Conservation (phyloP, 2,113 vertebrate genomes). For the Engraulis encrasicolus region DNA sequence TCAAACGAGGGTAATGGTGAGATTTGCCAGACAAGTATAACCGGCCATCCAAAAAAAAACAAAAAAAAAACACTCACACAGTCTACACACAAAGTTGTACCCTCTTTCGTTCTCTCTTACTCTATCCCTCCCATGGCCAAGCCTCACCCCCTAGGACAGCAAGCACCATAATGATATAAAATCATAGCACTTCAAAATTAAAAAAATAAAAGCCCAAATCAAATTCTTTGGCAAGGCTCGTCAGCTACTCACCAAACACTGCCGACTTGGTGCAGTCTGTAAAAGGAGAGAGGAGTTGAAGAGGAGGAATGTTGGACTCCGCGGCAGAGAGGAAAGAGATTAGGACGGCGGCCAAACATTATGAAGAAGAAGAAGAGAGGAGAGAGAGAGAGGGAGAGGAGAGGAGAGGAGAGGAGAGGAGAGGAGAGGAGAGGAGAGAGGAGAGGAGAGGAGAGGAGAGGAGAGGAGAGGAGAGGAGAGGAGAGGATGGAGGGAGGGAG, state of each 20-base stretch:
- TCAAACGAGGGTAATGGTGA: not conserved
- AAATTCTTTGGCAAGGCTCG: slow-evolving; percentile 50
- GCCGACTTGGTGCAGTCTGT: slow-evolving; percentile 82
- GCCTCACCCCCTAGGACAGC: not conserved
- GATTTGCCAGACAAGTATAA: not conserved
- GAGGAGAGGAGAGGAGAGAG: slow-evolving; percentile 15
- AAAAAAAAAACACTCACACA: no score
- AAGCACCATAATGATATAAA: slow-evolving; percentile 48
- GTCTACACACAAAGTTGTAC: not conserved
- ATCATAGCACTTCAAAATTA: slow-evolving; percentile 35
- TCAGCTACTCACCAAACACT: slow-evolving; percentile 84
- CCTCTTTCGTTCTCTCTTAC: not conserved
- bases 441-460: slow-evolving; percentile 20
- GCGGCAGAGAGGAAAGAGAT: slow-evolving; percentile 47
- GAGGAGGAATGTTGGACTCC: slow-evolving; percentile 67
- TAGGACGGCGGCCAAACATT: slow-evolving; percentile 48
- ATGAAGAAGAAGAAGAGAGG: slow-evolving; percentile 31
- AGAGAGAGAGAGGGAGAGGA: not conserved
- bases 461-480: not conserved
- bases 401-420: slow-evolving; percentile 39
- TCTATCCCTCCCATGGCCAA: no score
- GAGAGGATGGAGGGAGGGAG: not conserved
- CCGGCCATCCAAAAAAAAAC: not conserved
- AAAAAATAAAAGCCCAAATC: slow-evolving; percentile 48
- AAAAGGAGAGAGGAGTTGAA: slow-evolving; percentile 79